These are phyloP conservation scores for Dexiosoma caninum DNA, from an alignment of 2,888 invertebrate species.

Conservation along the genomic window DNA sequence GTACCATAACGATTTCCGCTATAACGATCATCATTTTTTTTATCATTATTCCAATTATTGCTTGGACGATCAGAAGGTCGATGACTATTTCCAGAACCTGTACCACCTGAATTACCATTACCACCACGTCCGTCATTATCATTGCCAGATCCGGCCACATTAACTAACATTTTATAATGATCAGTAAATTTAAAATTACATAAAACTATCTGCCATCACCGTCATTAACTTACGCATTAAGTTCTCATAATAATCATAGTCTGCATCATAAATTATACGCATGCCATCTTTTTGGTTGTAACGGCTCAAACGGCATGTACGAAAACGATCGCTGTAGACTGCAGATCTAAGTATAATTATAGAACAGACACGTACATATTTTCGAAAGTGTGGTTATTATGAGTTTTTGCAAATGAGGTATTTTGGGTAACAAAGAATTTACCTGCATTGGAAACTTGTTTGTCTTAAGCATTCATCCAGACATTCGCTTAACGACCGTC, in stretches of 20 bases:
- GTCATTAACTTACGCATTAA: conserved; percentile 87
- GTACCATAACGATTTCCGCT: conserved; percentile 68
- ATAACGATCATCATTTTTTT: conserved; percentile 80
- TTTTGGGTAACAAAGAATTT: conserved; percentile 45
- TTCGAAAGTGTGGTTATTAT: not conserved
- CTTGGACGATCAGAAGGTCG: conserved; percentile 73
- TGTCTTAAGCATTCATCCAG: conserved; percentile 92
- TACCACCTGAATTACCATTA: conserved; percentile 68
- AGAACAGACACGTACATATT: not conserved
- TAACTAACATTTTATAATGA: conserved; percentile 70
- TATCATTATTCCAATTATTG: conserved; percentile 75
- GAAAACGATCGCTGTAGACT: conserved; percentile 90
- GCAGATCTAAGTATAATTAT: conserved; percentile 82
- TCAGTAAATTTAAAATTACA: not conserved
- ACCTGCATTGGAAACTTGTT: conserved; percentile 90
- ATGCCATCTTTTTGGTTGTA: conserved; percentile 93
- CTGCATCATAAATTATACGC: conserved; percentile 92
- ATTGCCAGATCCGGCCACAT: conserved; percentile 77
- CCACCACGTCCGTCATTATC: conserved; percentile 69
- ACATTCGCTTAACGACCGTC: conserved; percentile 92
- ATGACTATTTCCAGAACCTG: conserved; percentile 61
- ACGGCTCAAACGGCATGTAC: conserved; percentile 89
- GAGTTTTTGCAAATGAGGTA: not conserved
- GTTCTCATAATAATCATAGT: conserved; percentile 95
- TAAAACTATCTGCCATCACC: not conserved